phyloP scores from a whole-genome alignment of 2,113 vertebrate genomes.

The Myanophis thanlyinensis region DNA sequence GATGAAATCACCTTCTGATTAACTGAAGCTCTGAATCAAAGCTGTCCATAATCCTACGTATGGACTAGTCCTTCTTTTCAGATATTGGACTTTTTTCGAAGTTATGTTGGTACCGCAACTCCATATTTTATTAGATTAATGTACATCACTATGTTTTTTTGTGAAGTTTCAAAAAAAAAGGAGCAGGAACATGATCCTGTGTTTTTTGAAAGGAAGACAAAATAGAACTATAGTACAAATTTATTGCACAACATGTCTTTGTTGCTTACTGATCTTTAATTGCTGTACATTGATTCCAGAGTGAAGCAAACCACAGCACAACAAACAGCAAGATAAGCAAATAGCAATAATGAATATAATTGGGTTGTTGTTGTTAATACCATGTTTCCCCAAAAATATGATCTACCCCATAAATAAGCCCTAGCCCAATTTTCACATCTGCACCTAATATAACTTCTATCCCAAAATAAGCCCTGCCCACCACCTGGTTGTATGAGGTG shows the following conservation, averaged over 20 bases:
- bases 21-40: background rate
- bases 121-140: background rate
- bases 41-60: background rate
- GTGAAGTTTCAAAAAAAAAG: background rate
- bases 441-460: too few species aligned
- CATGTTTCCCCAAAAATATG: too few species aligned
- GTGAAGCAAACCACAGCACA: background rate
- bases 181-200: background rate
- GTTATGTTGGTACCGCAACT: background rate
- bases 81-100: background rate
- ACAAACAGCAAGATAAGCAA: background rate
- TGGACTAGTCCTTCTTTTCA: too few species aligned
- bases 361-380: background rate
- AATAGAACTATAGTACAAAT: background rate
- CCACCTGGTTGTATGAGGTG: too few species aligned
- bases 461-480: too few species aligned
- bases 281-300: background rate
- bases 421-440: too few species aligned
- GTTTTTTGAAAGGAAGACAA: background rate
- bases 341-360: background rate
- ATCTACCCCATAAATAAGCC: too few species aligned
- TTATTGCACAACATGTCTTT: background rate
- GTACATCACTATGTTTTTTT: background rate
- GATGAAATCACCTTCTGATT: background rate
- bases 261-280: background rate